These are phyloP conservation scores for Leptinotarsa lineolata DNA, from an alignment of 1,140 invertebrate genomes.

Conservation along the genomic window DNA sequence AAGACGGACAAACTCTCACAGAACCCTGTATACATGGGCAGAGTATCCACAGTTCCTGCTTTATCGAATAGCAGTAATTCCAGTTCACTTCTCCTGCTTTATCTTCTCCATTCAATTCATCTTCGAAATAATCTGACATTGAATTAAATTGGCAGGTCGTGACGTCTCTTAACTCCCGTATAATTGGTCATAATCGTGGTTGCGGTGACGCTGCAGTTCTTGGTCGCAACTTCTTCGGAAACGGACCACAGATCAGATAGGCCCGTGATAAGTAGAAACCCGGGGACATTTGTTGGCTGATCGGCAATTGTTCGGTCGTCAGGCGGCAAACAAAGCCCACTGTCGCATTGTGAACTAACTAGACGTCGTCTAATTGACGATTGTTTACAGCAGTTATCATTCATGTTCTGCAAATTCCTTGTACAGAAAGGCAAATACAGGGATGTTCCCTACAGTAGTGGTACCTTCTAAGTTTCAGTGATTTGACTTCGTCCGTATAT, in stretches of 20 bases:
- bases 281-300: conserved; percentile 47
- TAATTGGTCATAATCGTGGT: conserved; percentile 27
- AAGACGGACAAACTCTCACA: too few species aligned
- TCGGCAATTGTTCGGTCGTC: conserved; percentile 50
- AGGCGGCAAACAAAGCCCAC: conserved; percentile 52
- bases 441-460: too few species aligned
- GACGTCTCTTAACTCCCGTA: conserved; percentile 26
- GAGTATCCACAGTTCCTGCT: too few species aligned
- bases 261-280: conserved; percentile 51
- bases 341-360: conserved; percentile 54
- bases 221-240: conserved; percentile 15
- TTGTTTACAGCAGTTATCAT: conserved; percentile 57
- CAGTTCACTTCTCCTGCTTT: neutral
- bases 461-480: too few species aligned
- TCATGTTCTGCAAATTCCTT: conserved; percentile 56
- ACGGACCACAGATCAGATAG: conserved; percentile 44
- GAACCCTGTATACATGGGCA: too few species aligned
- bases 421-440: conserved; percentile 42
- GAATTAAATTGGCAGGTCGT: conserved; percentile 26
- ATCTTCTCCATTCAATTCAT: conserved; percentile 1
- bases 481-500: too few species aligned
- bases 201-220: conserved; percentile 15
- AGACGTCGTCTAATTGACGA: conserved; percentile 56
- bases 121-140: conserved; percentile 22
- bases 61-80: too few species aligned